Conservation (phyloP, 1,140 invertebrate species). For the Temnothorax nylanderi region DNA sequence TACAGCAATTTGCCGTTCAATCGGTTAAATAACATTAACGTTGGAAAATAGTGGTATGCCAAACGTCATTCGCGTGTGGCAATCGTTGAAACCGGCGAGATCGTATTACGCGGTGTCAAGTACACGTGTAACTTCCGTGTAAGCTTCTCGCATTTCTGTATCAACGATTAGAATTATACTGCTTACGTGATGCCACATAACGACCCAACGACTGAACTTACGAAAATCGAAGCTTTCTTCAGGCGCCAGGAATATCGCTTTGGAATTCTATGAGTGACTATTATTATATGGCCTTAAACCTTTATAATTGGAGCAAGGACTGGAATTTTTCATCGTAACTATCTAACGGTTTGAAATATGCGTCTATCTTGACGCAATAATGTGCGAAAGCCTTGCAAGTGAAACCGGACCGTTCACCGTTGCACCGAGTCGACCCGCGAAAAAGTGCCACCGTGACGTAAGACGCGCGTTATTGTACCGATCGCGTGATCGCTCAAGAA, state of each 20-base stretch:
- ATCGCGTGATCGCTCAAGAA: slow-evolving; percentile 20
- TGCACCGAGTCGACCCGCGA: slow-evolving; percentile 25
- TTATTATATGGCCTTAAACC: slow-evolving; percentile 25
- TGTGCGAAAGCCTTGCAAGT: slow-evolving; percentile 33
- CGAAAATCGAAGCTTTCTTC: background rate
- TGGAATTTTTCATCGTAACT: slow-evolving; percentile 27
- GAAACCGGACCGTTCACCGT: slow-evolving; percentile 31
- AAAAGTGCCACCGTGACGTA: slow-evolving; percentile 53
- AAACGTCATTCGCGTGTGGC: slow-evolving; percentile 23
- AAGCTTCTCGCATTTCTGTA: slow-evolving; percentile 61
- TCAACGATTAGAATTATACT: slow-evolving; percentile 58
- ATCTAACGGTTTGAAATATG: slow-evolving; percentile 37
- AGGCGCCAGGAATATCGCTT: background rate
- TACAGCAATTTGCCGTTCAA: background rate
- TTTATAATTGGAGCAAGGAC: slow-evolving; percentile 36
- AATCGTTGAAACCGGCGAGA: background rate
- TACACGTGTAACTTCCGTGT: slow-evolving; percentile 71
- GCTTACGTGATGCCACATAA: background rate
- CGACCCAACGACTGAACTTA: background rate
- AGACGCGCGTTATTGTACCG: slow-evolving; percentile 28
- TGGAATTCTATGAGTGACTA: background rate
- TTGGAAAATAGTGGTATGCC: background rate
- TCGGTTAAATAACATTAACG: slow-evolving; percentile 2
- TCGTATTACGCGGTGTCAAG: slow-evolving; percentile 68
- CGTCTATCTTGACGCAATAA: slow-evolving; percentile 32